Conservation (phyloP, 2,113 vertebrate genomes). For the Noturus placidus region DNA sequence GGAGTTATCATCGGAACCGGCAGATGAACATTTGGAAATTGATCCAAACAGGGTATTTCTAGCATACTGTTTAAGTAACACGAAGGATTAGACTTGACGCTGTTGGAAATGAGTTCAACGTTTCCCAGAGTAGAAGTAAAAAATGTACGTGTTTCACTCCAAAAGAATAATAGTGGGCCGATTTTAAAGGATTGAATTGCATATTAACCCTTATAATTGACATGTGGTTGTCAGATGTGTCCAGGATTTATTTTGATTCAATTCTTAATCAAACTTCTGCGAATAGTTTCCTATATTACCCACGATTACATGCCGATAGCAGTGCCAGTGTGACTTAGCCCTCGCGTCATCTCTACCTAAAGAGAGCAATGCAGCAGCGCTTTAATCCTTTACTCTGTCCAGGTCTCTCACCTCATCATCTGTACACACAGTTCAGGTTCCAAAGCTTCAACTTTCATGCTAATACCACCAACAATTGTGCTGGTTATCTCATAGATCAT, state of each 20-base stretch:
- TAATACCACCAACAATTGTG: neutral
- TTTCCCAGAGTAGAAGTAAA: neutral
- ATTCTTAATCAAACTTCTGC: neutral
- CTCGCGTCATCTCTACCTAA: neutral
- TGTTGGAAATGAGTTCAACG: neutral
- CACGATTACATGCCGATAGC: too few relatives aligned
- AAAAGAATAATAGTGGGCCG: neutral
- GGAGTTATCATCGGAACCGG: too few relatives aligned
- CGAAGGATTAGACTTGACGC: too few relatives aligned
- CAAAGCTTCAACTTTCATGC: neutral
- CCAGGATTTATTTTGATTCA: neutral
- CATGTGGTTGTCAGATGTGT: neutral
- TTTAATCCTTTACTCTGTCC: neutral
- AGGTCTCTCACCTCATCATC: neutral
- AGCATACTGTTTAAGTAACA: too few relatives aligned
- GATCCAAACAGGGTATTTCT: too few relatives aligned
- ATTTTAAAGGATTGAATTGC: neutral
- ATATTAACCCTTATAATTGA: neutral
- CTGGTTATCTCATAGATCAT: too few relatives aligned
- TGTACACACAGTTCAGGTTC: neutral
- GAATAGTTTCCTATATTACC: neutral
- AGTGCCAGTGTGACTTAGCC: neutral
- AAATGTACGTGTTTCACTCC: neutral
- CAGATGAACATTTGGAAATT: too few relatives aligned
- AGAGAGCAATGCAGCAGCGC: neutral